A percentile compares a stretch with the other conserved stretches of the same genome.
Evolutionary conservation across 30 jellyfish, hydroid and myxozoan species (phyloP).

Genomic region (Hydractinia echinata): DNA sequence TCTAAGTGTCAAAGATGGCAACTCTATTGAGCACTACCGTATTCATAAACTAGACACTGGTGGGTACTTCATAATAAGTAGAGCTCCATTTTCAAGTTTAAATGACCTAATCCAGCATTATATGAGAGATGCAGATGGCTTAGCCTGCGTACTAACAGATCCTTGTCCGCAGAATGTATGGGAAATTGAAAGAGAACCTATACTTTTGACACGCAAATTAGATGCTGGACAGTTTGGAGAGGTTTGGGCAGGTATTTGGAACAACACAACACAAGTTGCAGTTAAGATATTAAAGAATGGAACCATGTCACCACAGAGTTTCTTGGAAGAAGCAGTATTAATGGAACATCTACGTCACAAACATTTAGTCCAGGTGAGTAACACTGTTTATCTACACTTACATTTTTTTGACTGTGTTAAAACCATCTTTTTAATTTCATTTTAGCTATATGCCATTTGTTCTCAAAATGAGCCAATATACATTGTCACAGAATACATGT

Average conservation of each 20-base stretch:
- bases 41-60: conserved; percentile 87
- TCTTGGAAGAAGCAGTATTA: conserved; percentile 81
- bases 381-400: background rate
- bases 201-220: conserved; percentile 66
- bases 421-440: conserved; percentile 11
- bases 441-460: conserved; percentile 92
- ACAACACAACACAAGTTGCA: conserved; percentile 92
- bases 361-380: conserved; percentile 82
- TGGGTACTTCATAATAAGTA: conserved; percentile 87
- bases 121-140: conserved; percentile 87
- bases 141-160: conserved; percentile 62
- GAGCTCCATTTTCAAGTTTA: conserved; percentile 81
- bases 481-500: conserved; percentile 96
- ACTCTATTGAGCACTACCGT: conserved; percentile 78
- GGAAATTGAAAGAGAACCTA: conserved; percentile 94
- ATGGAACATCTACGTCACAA: conserved; percentile 87
- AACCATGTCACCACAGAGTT: conserved; percentile 90
- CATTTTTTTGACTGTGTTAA: no score
- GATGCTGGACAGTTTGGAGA: conserved; percentile 99
- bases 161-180: conserved; percentile 95
- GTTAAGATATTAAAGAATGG: conserved; percentile 84
- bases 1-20: conserved; percentile 87
- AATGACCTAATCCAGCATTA: conserved; percentile 80
- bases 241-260: conserved; percentile 98
- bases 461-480: conserved; percentile 89